Conservation (phyloP, 2,888 invertebrate genomes). For the Lepas anatifera region DNA sequence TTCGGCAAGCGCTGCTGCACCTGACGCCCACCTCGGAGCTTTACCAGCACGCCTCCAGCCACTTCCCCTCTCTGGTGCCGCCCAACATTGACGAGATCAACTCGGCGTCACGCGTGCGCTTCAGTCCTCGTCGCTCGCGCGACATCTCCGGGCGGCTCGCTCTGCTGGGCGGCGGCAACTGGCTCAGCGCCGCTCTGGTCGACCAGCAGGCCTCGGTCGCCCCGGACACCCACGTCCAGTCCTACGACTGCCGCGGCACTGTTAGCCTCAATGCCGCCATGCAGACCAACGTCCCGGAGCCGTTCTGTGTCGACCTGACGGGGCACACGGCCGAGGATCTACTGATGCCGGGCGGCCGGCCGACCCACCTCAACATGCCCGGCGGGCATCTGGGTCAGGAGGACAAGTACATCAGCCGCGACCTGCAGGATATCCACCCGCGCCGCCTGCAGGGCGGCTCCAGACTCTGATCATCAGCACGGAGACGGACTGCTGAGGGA, state of each 20-base stretch:
- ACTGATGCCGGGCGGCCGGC: conserved; percentile 29
- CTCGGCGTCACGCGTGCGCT: background rate
- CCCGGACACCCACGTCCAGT: background rate
- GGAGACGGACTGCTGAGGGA: too few species aligned
- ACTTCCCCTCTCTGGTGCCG: background rate
- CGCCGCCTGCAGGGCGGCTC: conserved; percentile 22
- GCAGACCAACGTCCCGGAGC: conserved; percentile 62
- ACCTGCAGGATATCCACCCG: conserved; percentile 53
- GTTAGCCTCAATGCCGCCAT: conserved; percentile 37
- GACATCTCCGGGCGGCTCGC: conserved; percentile 3
- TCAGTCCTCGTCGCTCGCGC: background rate
- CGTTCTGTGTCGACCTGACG: conserved; percentile 36
- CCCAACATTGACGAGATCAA: conserved; percentile 6
- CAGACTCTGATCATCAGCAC: too few species aligned
- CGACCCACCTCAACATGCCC: conserved; percentile 57
- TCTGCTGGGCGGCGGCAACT: background rate
- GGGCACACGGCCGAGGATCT: background rate
- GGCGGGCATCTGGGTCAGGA: conserved; percentile 58
- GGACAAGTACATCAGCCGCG: conserved; percentile 53
- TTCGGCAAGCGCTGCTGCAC: background rate
- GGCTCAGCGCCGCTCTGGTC: background rate
- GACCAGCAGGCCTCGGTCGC: background rate
- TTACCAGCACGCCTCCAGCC: background rate
- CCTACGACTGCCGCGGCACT: conserved; percentile 3
- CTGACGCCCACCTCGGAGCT: background rate